Base-by-base conservation (phyloP, 2,113 vertebrate species). In the Chaetodon auriga region DNA sequence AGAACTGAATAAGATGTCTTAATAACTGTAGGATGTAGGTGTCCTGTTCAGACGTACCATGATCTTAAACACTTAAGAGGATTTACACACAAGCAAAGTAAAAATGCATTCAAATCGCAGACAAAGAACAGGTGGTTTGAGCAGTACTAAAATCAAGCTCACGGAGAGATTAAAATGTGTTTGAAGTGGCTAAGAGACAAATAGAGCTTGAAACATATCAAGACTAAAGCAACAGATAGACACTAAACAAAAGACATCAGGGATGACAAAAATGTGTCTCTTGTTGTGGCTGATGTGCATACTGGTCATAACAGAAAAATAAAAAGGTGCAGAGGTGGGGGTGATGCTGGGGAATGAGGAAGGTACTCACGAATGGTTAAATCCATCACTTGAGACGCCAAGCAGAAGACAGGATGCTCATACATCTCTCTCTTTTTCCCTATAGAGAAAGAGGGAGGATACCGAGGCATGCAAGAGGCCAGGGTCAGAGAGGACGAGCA, bases 351-450 rank as follows among this genome's bases (percentile, higher is more conserved):
- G 96, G 95, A 95, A 96, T 95, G 96, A 95, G 96, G 95, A 96
- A 96, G 94, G 97, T 99, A 99, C 99, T 99, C 98, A 99, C 99
- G 98, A 99, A 99, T 99, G 96, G 99, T 99, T 99, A 99, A 99
- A 99, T 99, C 98, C 98, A 99, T 99, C 97, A 99, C 99, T 99
- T 99, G 99, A 97, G 99, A 99, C 96, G 99, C 99, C 99, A 99
- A 99, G 97, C 98, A 99, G 98, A 99, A 99, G 98, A 99, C 97
- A 96, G 98, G 98, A 97, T 99, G 98, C 95, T 99, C 98, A 97
- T 98, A 99, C 98, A 99, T 99, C 97, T 99, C 98, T 98, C 98
- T 99, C 97, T 99, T 99, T 99, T 99, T 99, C 96, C 98, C 98
- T 99, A 99, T 96, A 98, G 88, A 99, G 97, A 99, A 96, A 99